Base-by-base conservation (phyloP, 1,140 invertebrate genomes). In the Scaptomyza montana region DNA sequence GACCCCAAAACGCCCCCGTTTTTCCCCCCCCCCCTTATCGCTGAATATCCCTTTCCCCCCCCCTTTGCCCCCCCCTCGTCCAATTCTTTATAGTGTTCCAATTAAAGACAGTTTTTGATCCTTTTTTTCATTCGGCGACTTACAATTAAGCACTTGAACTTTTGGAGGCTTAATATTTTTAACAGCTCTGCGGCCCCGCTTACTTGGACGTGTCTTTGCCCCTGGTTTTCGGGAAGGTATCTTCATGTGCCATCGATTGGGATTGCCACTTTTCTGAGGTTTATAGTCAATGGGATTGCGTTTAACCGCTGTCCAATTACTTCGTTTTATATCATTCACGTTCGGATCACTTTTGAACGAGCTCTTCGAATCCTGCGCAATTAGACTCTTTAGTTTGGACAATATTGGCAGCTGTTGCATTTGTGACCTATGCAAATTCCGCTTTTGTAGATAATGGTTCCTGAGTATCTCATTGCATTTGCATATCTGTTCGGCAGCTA, bases 401-500 rank as follows among this genome's bases (percentile, higher is more conserved):
- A n/a, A 10, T n/a, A 12, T 2, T 10, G 12, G 21, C n/a, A 30
- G 12, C 1, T 1, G 4, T 2, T 12, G 13, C 2, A 5, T n/a
- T 0, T 47, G 0, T 3, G 33, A 50, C 10, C 39, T n/a, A 0
- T 19, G 49, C 16, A 25, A 2, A 3, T 33, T 10, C 0, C 61
- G 72, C 3, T 39, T 46, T 6, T 55, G 56, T 3, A 62, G 36
- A 47, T 54, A 71, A n/a, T 75, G 73, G 8, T 69, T 60, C 21
- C 46, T 66, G 0, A 78, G 39, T 16, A 61, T 51, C 2, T 71
- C 59, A 7, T 71, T 72, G 28, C 62, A 63, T 19, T 61, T 56
- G 36, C 33, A 60, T 0, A 63, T 28, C 25, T 59, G 69, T 0
- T 25, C 51, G 9, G 43, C 36, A 25, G 74, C 74, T n/a, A 21